Base-by-base conservation (phyloP, 2,113 vertebrate species). In the Rhagologus leucostigma region DNA sequence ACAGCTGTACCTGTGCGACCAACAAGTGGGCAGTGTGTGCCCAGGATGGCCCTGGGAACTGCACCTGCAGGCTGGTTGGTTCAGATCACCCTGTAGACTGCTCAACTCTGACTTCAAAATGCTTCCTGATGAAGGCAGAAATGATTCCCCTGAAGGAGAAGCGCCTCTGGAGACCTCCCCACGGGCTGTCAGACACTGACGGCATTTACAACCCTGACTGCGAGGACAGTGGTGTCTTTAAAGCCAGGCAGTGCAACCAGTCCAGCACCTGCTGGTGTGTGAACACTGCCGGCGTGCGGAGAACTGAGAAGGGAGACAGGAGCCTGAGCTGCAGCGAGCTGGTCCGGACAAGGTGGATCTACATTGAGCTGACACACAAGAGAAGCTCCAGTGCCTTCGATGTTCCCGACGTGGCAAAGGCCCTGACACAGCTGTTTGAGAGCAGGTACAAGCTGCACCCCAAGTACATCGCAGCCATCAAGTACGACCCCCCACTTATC, bases 201-300 rank as follows among this genome's bases (percentile, higher is more conserved):
- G 98, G 98, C 30, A 96, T 99, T 88, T 99, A 99, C 24, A 97
- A 98, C 91, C 98, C 99, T 0, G 98, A 97, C 0, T 99, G 99
- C 2, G 97, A 99, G 60, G 59, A 0, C 4, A 50, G 95, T 0
- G 99, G 99, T 3, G 83, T 18, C 21, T 99, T 99, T 93, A 98
- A 97, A 95, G 98, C 98, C 30, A 95, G 96, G 95, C 99, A 99
- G 97, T 99, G 99, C 96, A 98, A 99, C 44, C 47, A 71, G 67
- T 98, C 98, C 0, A 64, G 98, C 3, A 97, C 80, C 39, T 99
- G 99, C 96, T 99, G 99, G 98, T 99, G 99, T 2, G 99, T 99
- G 65, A 99, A 99, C 98, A 98, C 97, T 2, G 99, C 99, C 0
- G 98, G 99, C 4, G 97, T 99, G 7, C 98, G 99, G 6, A 97